phyloP scores from a whole-genome alignment of 2,888 invertebrate genomes.

The Chrysolina haemoptera region DNA sequence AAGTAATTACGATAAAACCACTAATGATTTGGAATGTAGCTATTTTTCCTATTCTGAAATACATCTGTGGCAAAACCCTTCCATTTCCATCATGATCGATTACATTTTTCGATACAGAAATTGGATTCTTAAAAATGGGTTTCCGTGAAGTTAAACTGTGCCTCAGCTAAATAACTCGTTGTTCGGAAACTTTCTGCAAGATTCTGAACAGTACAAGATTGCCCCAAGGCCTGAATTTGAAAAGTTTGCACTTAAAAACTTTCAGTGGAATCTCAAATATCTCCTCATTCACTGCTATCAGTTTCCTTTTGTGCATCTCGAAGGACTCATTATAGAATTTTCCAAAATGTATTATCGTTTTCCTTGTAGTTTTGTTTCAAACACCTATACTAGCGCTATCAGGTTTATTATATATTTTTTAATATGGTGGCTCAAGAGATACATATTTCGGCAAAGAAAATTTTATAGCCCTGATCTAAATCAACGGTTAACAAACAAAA shows the following conservation, averaged over 20 bases:
- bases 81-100: background rate
- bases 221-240: background rate
- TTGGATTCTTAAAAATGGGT: constrained; percentile 6
- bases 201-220: background rate
- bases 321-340: background rate
- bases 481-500: no score
- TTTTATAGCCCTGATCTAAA: no score
- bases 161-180: background rate
- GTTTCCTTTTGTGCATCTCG: background rate
- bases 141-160: background rate
- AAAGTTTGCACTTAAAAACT: constrained; percentile 3
- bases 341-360: background rate
- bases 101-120: background rate
- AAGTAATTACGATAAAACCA: no score
- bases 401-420: background rate
- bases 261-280: constrained; percentile 1
- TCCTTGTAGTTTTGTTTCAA: background rate
- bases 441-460: no score
- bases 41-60: background rate
- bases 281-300: background rate
- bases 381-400: background rate
- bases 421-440: no score
- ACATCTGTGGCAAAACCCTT: background rate
- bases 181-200: background rate
- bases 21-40: background rate